Conservation (phyloP, 2,888 invertebrate genomes). For the Abrostola tripartita region DNA sequence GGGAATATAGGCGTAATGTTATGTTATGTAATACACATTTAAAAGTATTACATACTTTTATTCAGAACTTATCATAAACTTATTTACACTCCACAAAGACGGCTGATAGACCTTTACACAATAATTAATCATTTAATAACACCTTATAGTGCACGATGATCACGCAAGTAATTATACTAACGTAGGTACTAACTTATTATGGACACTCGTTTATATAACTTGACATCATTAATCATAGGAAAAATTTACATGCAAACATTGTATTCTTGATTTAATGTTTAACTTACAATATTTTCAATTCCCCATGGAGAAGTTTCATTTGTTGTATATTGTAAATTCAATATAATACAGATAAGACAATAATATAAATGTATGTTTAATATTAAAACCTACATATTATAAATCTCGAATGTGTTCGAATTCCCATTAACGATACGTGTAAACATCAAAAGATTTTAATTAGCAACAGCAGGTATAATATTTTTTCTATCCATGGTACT, state of each 20-base stretch:
- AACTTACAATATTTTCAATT: neutral
- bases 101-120: conserved; percentile 7
- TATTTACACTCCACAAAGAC: conserved; percentile 16
- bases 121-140: conserved; percentile 22
- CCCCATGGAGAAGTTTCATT: neutral
- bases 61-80: conserved; percentile 3
- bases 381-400: conserved; percentile 1
- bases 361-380: too few species aligned
- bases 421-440: conserved; percentile 23
- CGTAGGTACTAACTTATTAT: conserved; percentile 1
- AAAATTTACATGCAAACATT: neutral
- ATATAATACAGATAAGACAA: too few species aligned
- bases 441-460: conserved; percentile 48
- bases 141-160: conserved; percentile 9
- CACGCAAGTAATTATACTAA: conserved; percentile 14
- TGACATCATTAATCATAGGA: conserved; percentile 21
- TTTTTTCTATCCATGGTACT: conserved; percentile 41
- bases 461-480: conserved; percentile 42
- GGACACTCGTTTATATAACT: conserved; percentile 16
- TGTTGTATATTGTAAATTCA: neutral
- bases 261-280: neutral
- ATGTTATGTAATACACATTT: too few species aligned
- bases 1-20: too few species aligned
- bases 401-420: conserved; percentile 20
- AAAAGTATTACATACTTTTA: neutral